Evolutionary conservation across 2,888 invertebrate genomes (phyloP), one percentile per base, ranked within the genome.

Genomic region (Pyrochroa serraticornis): DNA sequence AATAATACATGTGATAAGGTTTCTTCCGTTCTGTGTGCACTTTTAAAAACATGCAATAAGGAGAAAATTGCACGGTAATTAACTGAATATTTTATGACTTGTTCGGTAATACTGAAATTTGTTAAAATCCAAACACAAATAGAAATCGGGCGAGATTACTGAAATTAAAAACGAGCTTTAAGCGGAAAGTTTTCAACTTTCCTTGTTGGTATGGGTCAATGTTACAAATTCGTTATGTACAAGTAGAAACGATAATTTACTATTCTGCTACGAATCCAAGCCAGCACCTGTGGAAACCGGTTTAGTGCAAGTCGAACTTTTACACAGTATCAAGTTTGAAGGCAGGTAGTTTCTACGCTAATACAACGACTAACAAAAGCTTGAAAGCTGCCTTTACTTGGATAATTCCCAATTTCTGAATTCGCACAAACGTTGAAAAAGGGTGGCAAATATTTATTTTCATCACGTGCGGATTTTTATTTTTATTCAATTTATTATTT

Each of bases 221-320:
- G 58, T 43, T 58, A 58, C 47, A 52, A 46, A 52, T 41, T 41
- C 22, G 9, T 1, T 47, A 44, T 52, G 42, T 47, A 35, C 54
- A 55, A 48, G 45, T 55, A 47, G 42, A 48, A 55, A 53, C 53
- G 39, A 52, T 52, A 43, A 58, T 52, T 47, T 47, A 58, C 47
- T 58, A 58, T 58, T 46, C 32, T 41, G 51, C 51, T 47, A 58
- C 46, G 10, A 57, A 52, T 37, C 38, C n/a, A n/a, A n/a, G n/a
- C 47, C 31, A 51, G 58, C 58, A 58, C 58, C 58, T 58, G 58
- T 58, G 57, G 46, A 52, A 52, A 52, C 58, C 52, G 52, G 58
- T 58, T 58, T 47, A 51, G 52, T 41, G 48, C 47, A 51, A 51
- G 52, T 52, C 46, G 39, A 33, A 48, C 42, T 52, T 51, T 51